Conservation (phyloP, 2,888 invertebrate species). For the Epinotia brunnichana region DNA sequence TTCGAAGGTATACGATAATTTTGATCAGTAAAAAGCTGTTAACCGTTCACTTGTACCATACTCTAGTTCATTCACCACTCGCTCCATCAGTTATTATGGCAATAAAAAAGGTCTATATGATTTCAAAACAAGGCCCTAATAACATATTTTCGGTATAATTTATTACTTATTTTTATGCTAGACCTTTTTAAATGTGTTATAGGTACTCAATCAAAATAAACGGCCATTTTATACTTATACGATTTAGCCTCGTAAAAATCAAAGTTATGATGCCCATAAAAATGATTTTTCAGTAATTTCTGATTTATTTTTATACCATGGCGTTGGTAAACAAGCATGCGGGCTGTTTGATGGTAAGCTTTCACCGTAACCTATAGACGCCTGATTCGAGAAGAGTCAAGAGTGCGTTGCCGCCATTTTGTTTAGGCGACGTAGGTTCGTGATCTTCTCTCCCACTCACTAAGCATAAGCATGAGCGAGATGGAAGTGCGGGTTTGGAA, state of each 20-base stretch:
- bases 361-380: no score
- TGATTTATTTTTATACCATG: no score
- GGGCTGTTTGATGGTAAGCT: no score
- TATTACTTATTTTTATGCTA: slow-evolving; percentile 15
- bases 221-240: slow-evolving; percentile 9
- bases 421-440: no score
- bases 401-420: no score
- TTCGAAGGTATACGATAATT: not conserved
- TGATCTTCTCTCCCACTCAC: no score
- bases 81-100: slow-evolving; percentile 26
- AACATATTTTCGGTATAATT: slow-evolving; percentile 26
- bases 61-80: slow-evolving; percentile 14
- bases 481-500: no score
- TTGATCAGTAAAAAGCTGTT: not conserved
- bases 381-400: no score
- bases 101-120: slow-evolving; percentile 38
- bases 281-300: not conserved
- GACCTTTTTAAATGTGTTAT: slow-evolving; percentile 17
- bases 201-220: slow-evolving; percentile 12
- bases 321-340: no score
- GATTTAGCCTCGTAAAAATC: not conserved
- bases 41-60: slow-evolving; percentile 18
- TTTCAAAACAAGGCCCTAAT: slow-evolving; percentile 30
- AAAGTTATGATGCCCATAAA: not conserved
- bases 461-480: no score